phyloP scores from a whole-genome alignment of 2,888 invertebrate genomes.

The Drosophila putrida region DNA sequence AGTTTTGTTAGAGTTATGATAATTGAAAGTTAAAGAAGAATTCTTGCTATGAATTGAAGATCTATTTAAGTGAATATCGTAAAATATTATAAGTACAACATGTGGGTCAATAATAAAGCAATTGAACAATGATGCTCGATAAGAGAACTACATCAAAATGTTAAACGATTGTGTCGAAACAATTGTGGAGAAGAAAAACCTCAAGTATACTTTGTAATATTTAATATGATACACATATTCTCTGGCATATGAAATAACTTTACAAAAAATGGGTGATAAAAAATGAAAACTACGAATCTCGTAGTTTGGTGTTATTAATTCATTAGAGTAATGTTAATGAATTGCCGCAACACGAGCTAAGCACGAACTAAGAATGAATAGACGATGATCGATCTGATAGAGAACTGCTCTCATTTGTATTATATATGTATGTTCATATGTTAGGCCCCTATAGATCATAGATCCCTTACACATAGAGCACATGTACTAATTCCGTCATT shows the following conservation, averaged over 20 bases:
- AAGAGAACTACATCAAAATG: slow-evolving; percentile 12
- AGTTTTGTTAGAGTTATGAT: not conserved
- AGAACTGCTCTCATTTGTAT: slow-evolving; percentile 29
- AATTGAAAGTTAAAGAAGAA: not conserved
- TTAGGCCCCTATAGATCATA: slow-evolving; percentile 18
- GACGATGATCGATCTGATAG: slow-evolving; percentile 39
- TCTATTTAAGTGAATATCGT: slow-evolving; percentile 18
- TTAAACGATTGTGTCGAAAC: not conserved
- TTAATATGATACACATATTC: not conserved
- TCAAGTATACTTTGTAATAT: slow-evolving; percentile 20
- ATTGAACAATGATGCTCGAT: slow-evolving; percentile 32
- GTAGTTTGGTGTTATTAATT: slow-evolving; percentile 78
- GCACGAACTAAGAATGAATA: not conserved
- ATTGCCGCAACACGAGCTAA: slow-evolving; percentile 45
- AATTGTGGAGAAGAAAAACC: slow-evolving; percentile 5
- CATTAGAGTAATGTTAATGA: slow-evolving; percentile 68
- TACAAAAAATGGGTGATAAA: slow-evolving; percentile 23
- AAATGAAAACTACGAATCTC: slow-evolving; percentile 58
- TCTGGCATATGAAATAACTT: not conserved
- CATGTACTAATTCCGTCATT: slow-evolving; percentile 77
- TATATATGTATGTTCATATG: not conserved
- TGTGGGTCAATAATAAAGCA: slow-evolving; percentile 8
- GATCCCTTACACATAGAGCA: slow-evolving; percentile 27
- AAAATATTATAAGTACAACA: slow-evolving; percentile 16
- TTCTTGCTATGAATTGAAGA: not conserved